These are phyloP conservation scores for Dioctria linearis DNA, from an alignment of 2,888 invertebrate species.

Conservation along the genomic window DNA sequence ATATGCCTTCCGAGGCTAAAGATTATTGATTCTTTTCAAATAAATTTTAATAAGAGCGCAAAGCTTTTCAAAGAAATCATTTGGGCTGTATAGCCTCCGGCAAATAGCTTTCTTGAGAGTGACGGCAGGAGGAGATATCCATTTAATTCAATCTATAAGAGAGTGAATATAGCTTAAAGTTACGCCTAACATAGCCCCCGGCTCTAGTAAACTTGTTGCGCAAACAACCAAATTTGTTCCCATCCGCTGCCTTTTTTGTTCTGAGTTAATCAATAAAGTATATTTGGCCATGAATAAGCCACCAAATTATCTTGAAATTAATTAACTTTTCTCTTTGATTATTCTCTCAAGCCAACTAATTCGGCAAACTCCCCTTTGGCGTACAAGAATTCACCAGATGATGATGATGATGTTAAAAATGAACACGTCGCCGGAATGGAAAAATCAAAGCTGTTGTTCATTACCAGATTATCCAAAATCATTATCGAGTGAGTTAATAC, in stretches of 20 bases:
- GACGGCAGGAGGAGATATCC: not conserved
- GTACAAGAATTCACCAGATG: not conserved
- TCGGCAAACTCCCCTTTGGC: not conserved
- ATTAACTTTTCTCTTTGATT: constrained; percentile 12
- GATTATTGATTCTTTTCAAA: too few species aligned
- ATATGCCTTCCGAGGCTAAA: too few species aligned
- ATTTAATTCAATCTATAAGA: not conserved
- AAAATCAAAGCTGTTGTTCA: too few species aligned
- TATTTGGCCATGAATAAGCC: not conserved
- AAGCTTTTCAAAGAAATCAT: too few species aligned
- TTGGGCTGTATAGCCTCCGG: too few species aligned
- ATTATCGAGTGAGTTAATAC: not conserved
- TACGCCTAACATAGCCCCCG: not conserved
- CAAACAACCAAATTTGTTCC: not conserved
- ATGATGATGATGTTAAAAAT: too few species aligned
- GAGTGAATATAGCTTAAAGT: not conserved
- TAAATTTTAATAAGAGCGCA: too few species aligned
- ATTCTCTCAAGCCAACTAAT: not conserved
- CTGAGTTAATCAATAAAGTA: not conserved
- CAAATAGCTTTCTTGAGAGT: too few species aligned
- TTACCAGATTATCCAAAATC: not conserved
- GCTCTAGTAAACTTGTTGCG: not conserved
- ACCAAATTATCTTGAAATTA: constrained; percentile 5
- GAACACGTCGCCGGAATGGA: too few species aligned
- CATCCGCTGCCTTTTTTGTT: not conserved